A percentile compares a stretch with the other conserved stretches of the same genome.
Evolutionary conservation across 2,888 invertebrate genomes (phyloP).

Genomic region (Hirtodrosophila trivittata): DNA sequence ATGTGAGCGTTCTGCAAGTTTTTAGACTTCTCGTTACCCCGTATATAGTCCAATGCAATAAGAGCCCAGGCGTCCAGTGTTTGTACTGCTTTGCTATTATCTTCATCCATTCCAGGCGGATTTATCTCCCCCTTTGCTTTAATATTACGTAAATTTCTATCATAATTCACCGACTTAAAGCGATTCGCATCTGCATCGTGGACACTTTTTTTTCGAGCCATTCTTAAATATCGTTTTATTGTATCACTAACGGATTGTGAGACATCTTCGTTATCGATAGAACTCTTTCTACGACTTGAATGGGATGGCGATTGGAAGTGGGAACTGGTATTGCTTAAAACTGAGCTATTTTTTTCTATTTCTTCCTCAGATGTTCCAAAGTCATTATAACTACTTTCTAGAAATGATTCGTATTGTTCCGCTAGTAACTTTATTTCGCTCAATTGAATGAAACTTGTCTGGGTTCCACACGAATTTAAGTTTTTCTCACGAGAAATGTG

Average conservation of each 20-base stretch:
- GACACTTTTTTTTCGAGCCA: constrained; percentile 94
- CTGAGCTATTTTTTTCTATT: constrained; percentile 48
- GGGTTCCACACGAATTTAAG: constrained; percentile 69
- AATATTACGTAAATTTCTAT: constrained; percentile 92
- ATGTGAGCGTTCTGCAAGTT: constrained; percentile 73
- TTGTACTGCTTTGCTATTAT: constrained; percentile 90
- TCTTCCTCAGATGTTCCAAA: constrained; percentile 73
- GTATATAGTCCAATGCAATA: constrained; percentile 85
- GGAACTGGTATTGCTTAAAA: background rate
- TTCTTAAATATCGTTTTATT: constrained; percentile 92
- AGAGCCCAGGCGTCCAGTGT: constrained; percentile 91
- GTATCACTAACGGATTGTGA: constrained; percentile 94
- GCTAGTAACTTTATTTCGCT: constrained; percentile 76
- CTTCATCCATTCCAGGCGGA: constrained; percentile 91
- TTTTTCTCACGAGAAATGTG: constrained; percentile 34
- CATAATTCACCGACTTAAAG: constrained; percentile 95
- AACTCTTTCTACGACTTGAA: constrained; percentile 87
- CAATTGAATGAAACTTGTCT: constrained; percentile 81
- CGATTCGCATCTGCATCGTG: constrained; percentile 88
- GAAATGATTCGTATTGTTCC: constrained; percentile 71
- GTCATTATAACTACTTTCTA: constrained; percentile 52
- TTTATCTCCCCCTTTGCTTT: constrained; percentile 90
- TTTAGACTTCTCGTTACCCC: constrained; percentile 73
- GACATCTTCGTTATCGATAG: constrained; percentile 92
- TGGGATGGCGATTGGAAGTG: no score